A percentile compares a stretch with the other conserved stretches of the same genome.
phyloP scores from a whole-genome alignment of 2,113 vertebrate genomes.

The Elaphurus davidianus region DNA sequence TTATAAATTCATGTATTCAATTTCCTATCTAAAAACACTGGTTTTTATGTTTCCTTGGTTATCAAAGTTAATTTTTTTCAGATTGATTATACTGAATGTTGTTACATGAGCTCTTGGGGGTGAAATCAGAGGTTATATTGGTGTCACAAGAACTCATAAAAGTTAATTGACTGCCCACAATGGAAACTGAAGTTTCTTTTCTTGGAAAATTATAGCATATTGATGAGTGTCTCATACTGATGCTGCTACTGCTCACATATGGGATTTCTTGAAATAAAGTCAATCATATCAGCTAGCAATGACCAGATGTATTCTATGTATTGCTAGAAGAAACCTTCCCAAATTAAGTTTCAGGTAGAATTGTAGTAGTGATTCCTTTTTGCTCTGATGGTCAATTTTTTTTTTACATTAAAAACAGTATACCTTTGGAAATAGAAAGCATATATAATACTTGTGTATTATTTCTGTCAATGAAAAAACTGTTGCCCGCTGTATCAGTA shows the following conservation, averaged over 20 bases:
- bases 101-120: slow-evolving; percentile 14
- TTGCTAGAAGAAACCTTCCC: neutral
- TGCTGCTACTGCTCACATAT: neutral
- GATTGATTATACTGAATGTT: neutral
- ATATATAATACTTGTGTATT: neutral
- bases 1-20: slow-evolving; percentile 61
- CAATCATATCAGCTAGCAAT: neutral
- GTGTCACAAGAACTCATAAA: slow-evolving; percentile 30
- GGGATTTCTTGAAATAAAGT: neutral
- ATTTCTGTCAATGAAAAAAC: neutral
- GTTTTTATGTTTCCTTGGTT: slow-evolving; percentile 54
- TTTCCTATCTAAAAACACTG: slow-evolving; percentile 31
- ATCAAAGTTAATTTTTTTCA: slow-evolving; percentile 47
- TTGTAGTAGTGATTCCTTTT: neutral
- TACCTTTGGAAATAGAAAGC: neutral
- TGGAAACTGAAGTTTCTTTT: slow-evolving; percentile 25
- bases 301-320: neutral
- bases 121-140: slow-evolving; percentile 26
- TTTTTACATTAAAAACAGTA: neutral
- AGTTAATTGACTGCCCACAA: slow-evolving; percentile 1
- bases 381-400: neutral
- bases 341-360: slow-evolving; percentile 1
- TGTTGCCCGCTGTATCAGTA: neutral
- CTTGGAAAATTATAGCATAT: slow-evolving; percentile 13
- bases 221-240: neutral